These are phyloP conservation scores for Tolypeutes matacus DNA, from an alignment of 2,797 vertebrate genomes.

Conservation along the genomic window DNA sequence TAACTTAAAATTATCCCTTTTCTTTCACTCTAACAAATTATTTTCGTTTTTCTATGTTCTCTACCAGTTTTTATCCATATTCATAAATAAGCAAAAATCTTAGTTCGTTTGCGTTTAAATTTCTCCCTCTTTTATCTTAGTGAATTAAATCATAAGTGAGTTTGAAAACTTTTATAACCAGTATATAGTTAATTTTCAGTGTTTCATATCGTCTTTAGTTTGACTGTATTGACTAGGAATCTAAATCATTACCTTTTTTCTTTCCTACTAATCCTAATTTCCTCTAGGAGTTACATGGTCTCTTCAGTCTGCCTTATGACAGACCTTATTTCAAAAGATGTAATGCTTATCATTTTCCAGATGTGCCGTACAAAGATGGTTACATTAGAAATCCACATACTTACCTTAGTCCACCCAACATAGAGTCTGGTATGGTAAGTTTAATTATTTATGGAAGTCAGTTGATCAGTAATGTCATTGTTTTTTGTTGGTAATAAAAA, in stretches of 20 bases:
- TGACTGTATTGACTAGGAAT: constrained; percentile 1
- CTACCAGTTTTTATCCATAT: background rate
- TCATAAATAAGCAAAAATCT: background rate
- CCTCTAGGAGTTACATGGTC: constrained; percentile 92
- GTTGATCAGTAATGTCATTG: background rate
- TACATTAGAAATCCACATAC: constrained; percentile 95
- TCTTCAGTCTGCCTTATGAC: constrained; percentile 91
- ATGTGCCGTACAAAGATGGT: constrained; percentile 94
- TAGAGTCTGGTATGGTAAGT: constrained; percentile 92
- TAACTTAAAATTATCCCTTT: constrained; percentile 11
- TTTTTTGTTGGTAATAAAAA: constrained; percentile 10
- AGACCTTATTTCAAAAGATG: constrained; percentile 94
- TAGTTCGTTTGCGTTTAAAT: constrained; percentile 21
- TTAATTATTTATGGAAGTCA: constrained; percentile 60
- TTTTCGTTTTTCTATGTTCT: constrained; percentile 17
- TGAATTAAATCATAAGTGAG: constrained; percentile 37
- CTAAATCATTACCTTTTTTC: constrained; percentile 34
- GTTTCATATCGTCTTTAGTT: constrained; percentile 49
- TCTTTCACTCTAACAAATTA: constrained; percentile 40
- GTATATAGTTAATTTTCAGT: constrained; percentile 20
- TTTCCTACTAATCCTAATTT: constrained; percentile 59
- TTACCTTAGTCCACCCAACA: constrained; percentile 90
- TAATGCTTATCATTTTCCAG: constrained; percentile 95
- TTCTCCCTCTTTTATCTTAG: background rate
- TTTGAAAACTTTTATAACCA: constrained; percentile 42